Conservation (phyloP, 1,140 invertebrate species). For the Lordiphosa mommai region DNA sequence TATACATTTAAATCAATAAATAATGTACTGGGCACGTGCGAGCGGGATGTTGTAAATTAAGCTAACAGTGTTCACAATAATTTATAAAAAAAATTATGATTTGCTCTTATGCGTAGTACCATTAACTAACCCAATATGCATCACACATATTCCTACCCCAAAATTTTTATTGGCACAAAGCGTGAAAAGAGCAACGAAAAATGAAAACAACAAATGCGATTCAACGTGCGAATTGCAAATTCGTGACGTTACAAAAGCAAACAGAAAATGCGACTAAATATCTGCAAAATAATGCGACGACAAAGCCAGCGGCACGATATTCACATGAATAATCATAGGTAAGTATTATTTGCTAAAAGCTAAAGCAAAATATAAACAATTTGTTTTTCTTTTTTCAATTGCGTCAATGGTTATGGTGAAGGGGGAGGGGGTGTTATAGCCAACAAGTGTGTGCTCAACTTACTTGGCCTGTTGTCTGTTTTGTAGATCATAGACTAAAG, state of each 20-base stretch:
- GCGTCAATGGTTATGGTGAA: conserved; percentile 47
- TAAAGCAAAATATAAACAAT: conserved; percentile 23
- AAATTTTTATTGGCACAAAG: conserved; percentile 4
- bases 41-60: no score
- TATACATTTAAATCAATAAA: no score
- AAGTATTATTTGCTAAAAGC: conserved; percentile 29
- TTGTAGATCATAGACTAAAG: conserved; percentile 2
- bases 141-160: no score
- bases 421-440: conserved; percentile 7
- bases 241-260: conserved; percentile 39
- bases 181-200: conserved; percentile 9
- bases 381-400: conserved; percentile 62
- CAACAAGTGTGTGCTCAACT: conserved; percentile 28
- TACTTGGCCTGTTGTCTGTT: conserved; percentile 18
- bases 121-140: no score
- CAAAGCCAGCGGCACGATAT: background rate
- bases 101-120: no score
- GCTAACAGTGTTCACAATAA: no score
- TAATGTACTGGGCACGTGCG: no score
- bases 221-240: conserved; percentile 50
- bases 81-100: no score
- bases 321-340: conserved; percentile 14
- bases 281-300: no score
- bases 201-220: conserved; percentile 31
- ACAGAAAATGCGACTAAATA: conserved; percentile 6